phyloP scores from a whole-genome alignment of 2,888 invertebrate species.

The Cremastobaeus sp. region DNA sequence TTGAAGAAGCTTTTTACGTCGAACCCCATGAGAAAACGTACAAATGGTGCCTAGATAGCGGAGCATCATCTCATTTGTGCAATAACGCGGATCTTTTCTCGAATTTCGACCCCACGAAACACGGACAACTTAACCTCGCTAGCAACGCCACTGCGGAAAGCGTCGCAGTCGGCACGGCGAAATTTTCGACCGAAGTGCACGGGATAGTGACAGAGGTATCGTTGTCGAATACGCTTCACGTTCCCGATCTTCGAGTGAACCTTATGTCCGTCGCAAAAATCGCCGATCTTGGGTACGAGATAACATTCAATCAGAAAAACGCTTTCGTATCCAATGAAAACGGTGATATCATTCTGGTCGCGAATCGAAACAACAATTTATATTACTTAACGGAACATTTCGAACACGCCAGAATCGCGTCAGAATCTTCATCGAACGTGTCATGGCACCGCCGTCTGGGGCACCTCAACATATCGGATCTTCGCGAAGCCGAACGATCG shows the following conservation, averaged over 20 bases:
- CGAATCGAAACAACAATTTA: background rate
- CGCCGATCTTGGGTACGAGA: background rate
- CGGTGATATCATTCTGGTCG: background rate
- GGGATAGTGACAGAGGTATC: background rate
- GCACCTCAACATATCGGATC: background rate
- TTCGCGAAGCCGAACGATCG: slow-evolving; percentile 1
- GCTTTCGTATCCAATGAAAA: background rate
- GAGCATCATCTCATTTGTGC: no score
- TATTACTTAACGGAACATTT: background rate
- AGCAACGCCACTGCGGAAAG: background rate
- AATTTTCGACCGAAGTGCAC: background rate
- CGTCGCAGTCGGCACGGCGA: background rate
- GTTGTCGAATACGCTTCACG: background rate
- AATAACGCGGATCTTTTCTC: no score
- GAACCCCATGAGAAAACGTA: no score
- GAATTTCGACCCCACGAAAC: no score
- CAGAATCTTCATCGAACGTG: background rate
- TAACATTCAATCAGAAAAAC: background rate
- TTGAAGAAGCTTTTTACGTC: no score
- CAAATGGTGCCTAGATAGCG: background rate
- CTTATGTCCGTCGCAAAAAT: slow-evolving; percentile 2
- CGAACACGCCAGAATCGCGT: background rate
- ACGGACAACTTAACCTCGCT: background rate
- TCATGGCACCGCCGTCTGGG: slow-evolving; percentile 18
- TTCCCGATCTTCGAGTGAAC: background rate